Evolutionary conservation across 2,888 invertebrate genomes (phyloP).

Genomic region (Acrobasis suavella): DNA sequence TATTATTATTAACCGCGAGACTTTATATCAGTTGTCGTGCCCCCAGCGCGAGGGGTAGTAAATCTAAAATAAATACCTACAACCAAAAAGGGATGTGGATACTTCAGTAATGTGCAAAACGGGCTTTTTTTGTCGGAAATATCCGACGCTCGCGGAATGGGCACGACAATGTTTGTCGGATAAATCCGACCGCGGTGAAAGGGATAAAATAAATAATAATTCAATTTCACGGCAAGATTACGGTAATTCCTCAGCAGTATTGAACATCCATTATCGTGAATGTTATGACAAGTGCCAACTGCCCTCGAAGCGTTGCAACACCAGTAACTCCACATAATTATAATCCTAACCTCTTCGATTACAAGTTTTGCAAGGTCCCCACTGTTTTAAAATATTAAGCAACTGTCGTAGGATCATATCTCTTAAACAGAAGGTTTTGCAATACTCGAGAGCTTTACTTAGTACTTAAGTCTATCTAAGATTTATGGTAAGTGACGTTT

Average conservation of each 20-base stretch:
- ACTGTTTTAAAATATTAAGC: conserved; percentile 23
- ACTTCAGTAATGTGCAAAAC: too few relatives aligned
- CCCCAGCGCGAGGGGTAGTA: too few relatives aligned
- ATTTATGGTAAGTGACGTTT: conserved; percentile 1
- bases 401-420: conserved; percentile 16
- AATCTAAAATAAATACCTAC: too few relatives aligned
- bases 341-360: conserved; percentile 14
- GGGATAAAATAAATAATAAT: too few relatives aligned
- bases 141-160: too few relatives aligned
- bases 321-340: conserved; percentile 14
- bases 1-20: too few relatives aligned
- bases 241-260: not conserved
- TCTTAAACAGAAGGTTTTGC: conserved; percentile 1
- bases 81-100: too few relatives aligned
- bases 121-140: too few relatives aligned
- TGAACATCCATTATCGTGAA: conserved; percentile 12
- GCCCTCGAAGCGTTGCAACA: conserved; percentile 11
- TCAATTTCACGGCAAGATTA: not conserved
- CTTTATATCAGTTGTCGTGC: too few relatives aligned
- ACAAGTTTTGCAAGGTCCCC: conserved; percentile 17
- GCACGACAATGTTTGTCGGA: too few relatives aligned
- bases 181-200: too few relatives aligned
- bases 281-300: conserved; percentile 16
- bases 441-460: conserved; percentile 3
- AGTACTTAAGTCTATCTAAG: not conserved